Evolutionary conservation across 2,888 invertebrate genomes (phyloP).

Genomic region (Endomychus coccineus): DNA sequence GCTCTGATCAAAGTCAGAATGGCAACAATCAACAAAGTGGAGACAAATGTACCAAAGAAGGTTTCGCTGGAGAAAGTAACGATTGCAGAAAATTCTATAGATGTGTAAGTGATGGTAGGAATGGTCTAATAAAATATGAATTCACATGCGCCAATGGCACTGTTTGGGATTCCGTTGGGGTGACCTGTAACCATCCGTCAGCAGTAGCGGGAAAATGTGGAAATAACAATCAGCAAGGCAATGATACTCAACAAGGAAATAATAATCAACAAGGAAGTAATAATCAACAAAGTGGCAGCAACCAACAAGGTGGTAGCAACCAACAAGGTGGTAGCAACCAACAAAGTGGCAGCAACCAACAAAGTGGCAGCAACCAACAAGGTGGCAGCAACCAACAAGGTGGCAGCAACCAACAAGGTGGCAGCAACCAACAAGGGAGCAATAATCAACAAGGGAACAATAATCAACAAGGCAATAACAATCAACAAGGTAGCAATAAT

Average conservation of each 20-base stretch:
- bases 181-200: constrained; percentile 64
- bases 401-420: constrained; percentile 5
- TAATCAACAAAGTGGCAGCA: constrained; percentile 1
- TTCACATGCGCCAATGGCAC: constrained; percentile 67
- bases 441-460: not conserved
- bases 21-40: not conserved
- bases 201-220: constrained; percentile 37
- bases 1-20: not conserved
- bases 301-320: constrained; percentile 6
- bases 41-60: constrained; percentile 51
- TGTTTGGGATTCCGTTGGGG: constrained; percentile 60
- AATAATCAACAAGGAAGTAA: constrained; percentile 1
- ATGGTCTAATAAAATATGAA: constrained; percentile 55
- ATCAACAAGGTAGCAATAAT: too few species aligned
- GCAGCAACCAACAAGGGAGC: not conserved
- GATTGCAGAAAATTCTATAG: constrained; percentile 68
- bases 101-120: constrained; percentile 57
- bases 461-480: not conserved
- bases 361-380: constrained; percentile 3
- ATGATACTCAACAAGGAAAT: not conserved
- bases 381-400: not conserved
- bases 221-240: not conserved
- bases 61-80: constrained; percentile 58
- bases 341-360: not conserved
- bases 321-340: constrained; percentile 7